phyloP scores from a whole-genome alignment of 2,113 vertebrate species.

The Theropithecus gelada region DNA sequence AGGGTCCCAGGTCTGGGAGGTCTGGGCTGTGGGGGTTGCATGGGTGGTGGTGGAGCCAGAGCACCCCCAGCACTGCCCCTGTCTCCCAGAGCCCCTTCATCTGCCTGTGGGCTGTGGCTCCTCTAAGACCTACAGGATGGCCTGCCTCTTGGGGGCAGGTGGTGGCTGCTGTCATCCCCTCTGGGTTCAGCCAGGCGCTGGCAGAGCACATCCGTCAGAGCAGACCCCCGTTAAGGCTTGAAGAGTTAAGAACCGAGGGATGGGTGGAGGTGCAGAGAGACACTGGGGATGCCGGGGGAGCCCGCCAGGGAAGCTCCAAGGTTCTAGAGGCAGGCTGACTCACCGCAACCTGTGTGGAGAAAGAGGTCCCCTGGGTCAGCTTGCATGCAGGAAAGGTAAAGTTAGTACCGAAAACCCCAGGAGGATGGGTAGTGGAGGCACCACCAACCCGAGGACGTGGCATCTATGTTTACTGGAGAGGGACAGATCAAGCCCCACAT shows the following conservation, averaged over 20 bases:
- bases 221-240: fast-evolving
- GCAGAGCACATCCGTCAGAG: fast-evolving
- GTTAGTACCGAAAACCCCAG: neutral
- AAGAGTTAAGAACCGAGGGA: neutral
- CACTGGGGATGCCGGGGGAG: too few relatives aligned
- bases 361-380: neutral
- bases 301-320: too few relatives aligned
- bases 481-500: fast-evolving
- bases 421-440: fast-evolving
- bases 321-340: neutral
- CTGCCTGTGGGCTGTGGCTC: fast-evolving
- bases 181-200: neutral
- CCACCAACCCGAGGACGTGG: fast-evolving
- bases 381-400: neutral
- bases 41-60: neutral
- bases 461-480: neutral
- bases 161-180: neutral
- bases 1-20: neutral
- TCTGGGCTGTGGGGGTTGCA: fast-evolving
- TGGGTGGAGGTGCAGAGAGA: too few relatives aligned
- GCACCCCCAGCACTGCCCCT: neutral
- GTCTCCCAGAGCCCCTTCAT: neutral
- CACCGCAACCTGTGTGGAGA: neutral
- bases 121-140: neutral
- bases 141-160: fast-evolving